phyloP scores from a whole-genome alignment of 1,140 invertebrate genomes.

The Colletes latitarsis region DNA sequence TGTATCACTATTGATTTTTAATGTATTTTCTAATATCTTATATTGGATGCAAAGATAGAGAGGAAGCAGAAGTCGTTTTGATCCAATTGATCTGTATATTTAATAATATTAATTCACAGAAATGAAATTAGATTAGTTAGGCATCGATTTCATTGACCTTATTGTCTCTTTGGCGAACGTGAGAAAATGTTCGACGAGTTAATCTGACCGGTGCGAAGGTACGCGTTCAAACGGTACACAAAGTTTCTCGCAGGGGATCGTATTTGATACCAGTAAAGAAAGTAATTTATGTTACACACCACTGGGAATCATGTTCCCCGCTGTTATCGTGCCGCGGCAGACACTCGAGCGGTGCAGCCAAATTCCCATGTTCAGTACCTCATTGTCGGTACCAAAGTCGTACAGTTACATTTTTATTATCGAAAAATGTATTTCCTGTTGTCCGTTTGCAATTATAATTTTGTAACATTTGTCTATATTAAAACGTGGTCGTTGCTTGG shows the following conservation, averaged over 20 bases:
- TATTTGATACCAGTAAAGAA: constrained; percentile 49
- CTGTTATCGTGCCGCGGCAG: constrained; percentile 20
- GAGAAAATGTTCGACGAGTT: constrained; percentile 42
- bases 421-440: background rate
- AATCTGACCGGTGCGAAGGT: constrained; percentile 27
- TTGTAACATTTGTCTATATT: too few species aligned
- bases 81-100: too few species aligned
- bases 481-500: too few species aligned
- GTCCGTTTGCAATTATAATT: background rate
- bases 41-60: background rate
- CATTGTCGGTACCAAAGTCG: background rate
- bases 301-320: constrained; percentile 36
- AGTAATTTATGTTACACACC: constrained; percentile 35
- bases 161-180: constrained; percentile 1
- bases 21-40: too few species aligned
- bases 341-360: background rate
- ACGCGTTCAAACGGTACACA: constrained; percentile 1
- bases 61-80: background rate
- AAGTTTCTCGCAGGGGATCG: constrained; percentile 37
- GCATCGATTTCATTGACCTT: background rate
- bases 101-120: background rate
- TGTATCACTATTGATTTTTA: too few species aligned
- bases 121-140: too few species aligned
- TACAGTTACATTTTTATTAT: background rate
- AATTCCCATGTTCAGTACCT: background rate